Base-by-base conservation (phyloP, 1,140 invertebrate species). In the Micrasema longulum region DNA sequence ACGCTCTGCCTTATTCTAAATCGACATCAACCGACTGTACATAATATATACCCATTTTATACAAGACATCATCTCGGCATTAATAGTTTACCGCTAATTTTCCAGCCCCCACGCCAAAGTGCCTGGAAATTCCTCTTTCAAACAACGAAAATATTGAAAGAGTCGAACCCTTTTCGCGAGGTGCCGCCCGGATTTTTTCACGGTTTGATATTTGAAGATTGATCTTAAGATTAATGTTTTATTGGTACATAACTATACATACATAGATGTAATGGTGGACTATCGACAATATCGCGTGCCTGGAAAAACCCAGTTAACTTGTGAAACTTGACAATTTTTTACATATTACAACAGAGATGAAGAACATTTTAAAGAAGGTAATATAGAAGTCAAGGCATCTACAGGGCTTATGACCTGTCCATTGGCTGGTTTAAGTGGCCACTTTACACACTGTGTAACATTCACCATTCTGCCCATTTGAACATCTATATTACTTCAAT, bases 271-370 rank as follows among this genome's bases (percentile, higher is more conserved):
- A 35, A 57, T 57, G n/a, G 23, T 57, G 53, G 53, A 57, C 53
- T 57, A 57, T 57, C 53, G 53, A 57, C 26, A 36, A 57, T 57
- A 57, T 57, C 53, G 53, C 53, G 53, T 57, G 53, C 53, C 52
- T 12, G 26, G 20, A 57, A 14, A 57, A 57, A 4, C 26, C 23
- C 53, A 57, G 53, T 57, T n/a, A 14, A 18, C 5, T 57, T 57
- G 10, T 16, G 31, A 35, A 1, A 36, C 26, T 57, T 57, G 4
- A n/a, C n/a, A n/a, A n/a, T n/a, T n/a, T n/a, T n/a, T n/a, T n/a
- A n/a, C n/a, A n/a, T n/a, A n/a, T n/a, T n/a, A n/a, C n/a, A n/a
- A n/a, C n/a, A n/a, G n/a, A n/a, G n/a, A n/a, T n/a, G n/a, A n/a
- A n/a, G n/a, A n/a, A n/a, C n/a, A n/a, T n/a, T n/a, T n/a, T n/a